Conservation (phyloP, 2,888 invertebrate genomes). For the Pasiphila rectangulata region DNA sequence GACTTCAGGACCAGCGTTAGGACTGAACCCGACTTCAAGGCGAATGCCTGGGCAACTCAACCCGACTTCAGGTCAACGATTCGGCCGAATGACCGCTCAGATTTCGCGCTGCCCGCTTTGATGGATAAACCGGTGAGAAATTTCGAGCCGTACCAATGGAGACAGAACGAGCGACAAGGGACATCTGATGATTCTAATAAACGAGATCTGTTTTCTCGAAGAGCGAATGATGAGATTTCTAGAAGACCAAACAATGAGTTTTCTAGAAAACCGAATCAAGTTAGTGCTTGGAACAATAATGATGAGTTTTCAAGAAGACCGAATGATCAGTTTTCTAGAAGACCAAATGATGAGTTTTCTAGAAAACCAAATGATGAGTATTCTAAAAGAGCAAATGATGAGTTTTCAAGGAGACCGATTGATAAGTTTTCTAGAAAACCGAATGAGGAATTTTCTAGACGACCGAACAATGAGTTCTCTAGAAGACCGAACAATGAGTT, state of each 20-base stretch:
- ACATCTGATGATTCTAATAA: not conserved
- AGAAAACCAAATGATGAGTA: not conserved
- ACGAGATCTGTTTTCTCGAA: no score
- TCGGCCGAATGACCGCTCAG: slow-evolving; percentile 2
- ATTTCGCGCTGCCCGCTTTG: not conserved
- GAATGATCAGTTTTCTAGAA: not conserved
- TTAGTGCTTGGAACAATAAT: no score
- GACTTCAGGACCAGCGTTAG: slow-evolving; percentile 5
- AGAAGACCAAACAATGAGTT: not conserved
- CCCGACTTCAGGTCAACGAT: slow-evolving; percentile 7
- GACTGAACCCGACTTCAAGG: not conserved
- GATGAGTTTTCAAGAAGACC: not conserved
- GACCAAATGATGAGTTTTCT: slow-evolving; percentile 3
- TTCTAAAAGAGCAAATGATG: not conserved
- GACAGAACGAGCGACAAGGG: not conserved
- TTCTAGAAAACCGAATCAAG: not conserved
- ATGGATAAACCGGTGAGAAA: not conserved
- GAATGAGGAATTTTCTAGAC: slow-evolving; percentile 1
- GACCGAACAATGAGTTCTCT: not conserved
- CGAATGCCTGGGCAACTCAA: not conserved
- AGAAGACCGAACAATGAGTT: not conserved
- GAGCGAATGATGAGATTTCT: not conserved
- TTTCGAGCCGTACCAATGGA: not conserved
- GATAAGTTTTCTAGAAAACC: not conserved
- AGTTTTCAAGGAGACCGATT: not conserved